phyloP scores from a whole-genome alignment of 2,888 invertebrate species.

The Hyposoter didymator region DNA sequence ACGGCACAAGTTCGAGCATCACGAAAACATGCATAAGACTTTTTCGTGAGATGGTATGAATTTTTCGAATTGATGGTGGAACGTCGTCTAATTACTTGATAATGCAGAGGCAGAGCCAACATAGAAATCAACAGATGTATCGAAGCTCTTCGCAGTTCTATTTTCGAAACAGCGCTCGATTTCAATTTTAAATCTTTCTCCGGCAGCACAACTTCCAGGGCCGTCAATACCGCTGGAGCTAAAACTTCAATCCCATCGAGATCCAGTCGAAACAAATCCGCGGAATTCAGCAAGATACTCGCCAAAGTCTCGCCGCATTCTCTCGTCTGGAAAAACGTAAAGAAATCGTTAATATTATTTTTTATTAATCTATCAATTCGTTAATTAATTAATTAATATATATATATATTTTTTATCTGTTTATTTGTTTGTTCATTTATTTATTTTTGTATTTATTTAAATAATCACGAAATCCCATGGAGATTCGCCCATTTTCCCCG shows the following conservation, averaged over 20 bases:
- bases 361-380: no score
- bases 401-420: no score
- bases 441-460: neutral
- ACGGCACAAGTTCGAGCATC: neutral
- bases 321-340: conserved; percentile 78
- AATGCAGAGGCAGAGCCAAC: conserved; percentile 96
- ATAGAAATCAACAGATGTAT: conserved; percentile 96
- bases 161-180: conserved; percentile 88
- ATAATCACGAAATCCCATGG: neutral
- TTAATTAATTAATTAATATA: no score
- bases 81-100: conserved; percentile 85
- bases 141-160: conserved; percentile 94
- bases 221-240: conserved; percentile 94
- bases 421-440: no score
- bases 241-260: conserved; percentile 96
- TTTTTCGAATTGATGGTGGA: neutral
- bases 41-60: neutral
- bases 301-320: conserved; percentile 93
- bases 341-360: neutral
- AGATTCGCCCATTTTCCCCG: neutral
- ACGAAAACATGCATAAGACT: neutral
- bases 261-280: conserved; percentile 95
- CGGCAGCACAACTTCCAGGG: conserved; percentile 95
- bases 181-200: conserved; percentile 93
- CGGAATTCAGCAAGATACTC: conserved; percentile 93